Percentiles rank a stretch among this genome's conserved stretches.
Conservation (phyloP, 2,888 invertebrate genomes). For the Brachycybe producta region DNA sequence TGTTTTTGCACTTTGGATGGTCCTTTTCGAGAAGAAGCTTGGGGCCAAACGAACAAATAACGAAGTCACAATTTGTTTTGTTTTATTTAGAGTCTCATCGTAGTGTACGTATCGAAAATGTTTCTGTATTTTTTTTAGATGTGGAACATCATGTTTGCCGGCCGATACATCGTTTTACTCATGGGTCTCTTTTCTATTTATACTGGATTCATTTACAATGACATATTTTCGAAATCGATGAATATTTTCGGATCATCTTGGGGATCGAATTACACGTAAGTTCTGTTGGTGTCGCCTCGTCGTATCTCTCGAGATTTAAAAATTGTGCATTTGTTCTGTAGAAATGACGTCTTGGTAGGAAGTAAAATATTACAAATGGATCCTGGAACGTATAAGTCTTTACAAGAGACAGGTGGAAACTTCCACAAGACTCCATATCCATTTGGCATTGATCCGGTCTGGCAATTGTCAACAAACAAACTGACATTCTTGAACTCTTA, state of each 20-base stretch:
- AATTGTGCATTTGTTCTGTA: neutral
- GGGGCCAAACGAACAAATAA: constrained; percentile 75
- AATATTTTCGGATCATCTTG: constrained; percentile 91
- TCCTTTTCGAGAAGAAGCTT: constrained; percentile 80
- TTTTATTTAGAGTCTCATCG: too few species aligned
- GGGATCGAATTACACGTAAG: constrained; percentile 35
- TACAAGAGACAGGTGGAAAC: too few species aligned
- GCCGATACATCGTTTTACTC: constrained; percentile 89
- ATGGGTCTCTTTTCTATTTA: constrained; percentile 98
- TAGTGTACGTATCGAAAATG: neutral
- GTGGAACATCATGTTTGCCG: constrained; percentile 95
- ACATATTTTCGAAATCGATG: constrained; percentile 87
- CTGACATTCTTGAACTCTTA: constrained; percentile 87
- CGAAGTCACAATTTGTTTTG: constrained; percentile 55
- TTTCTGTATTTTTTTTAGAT: constrained; percentile 46
- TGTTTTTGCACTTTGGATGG: constrained; percentile 88
- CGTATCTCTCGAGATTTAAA: neutral
- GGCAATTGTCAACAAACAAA: constrained; percentile 65
- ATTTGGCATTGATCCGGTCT: constrained; percentile 73
- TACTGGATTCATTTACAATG: constrained; percentile 95
- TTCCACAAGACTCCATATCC: constrained; percentile 52
- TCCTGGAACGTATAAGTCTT: too few species aligned
- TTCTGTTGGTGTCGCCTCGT: neutral
- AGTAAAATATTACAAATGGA: constrained; percentile 20
- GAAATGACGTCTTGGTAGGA: too few species aligned